Evolutionary conservation across 1,140 invertebrate species (phyloP), one percentile per base, ranked within the genome.

Genomic region (Caenorhabditis latens): DNA sequence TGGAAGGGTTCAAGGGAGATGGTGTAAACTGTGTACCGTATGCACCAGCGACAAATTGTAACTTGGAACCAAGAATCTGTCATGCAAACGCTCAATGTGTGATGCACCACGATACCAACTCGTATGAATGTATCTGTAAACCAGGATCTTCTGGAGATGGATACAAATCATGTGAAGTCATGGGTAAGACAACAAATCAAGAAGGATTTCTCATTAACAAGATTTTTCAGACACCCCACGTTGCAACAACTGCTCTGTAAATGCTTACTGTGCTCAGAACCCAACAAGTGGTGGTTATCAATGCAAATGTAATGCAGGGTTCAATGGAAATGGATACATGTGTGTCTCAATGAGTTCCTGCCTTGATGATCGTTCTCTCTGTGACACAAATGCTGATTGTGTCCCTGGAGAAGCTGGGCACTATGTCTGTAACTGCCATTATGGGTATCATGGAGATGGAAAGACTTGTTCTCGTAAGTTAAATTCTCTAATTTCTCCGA

Each of bases 91-190:
- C 94, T 4, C 92, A 94, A 63, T 97, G 96, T 91, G 93, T 94
- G 9, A 94, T 94, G 79, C 94, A 95, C 84, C 94, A 94, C 13
- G 93, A 93, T 42, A 55, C 88, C 0, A 89, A 94, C 13, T 93
- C 94, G 50, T 95, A 95, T 90, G 93, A 93, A 8, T 97, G 96
- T 92, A 92, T 94, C 55, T 98, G 97, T 91, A 94, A 95, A 48
- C 90, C 94, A 43, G 96, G 96, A 16, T 97, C 95, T 91, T 93
- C 93, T 63, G 96, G 96, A 14, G 95, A 97, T 92, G 96, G 96
- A 13, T 94, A 90, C 53, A 87, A 67, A 6, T 83, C 61, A 19
- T 93, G 93, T 50, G 88, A 84, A 40, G 88, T 86, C 42, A 65
- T 82, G 14, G 82, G 86, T 87, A n/a, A 8, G 32, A 32, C 61